Base-by-base conservation (phyloP, 2,888 invertebrate genomes). In the Sesia bembeciformis region DNA sequence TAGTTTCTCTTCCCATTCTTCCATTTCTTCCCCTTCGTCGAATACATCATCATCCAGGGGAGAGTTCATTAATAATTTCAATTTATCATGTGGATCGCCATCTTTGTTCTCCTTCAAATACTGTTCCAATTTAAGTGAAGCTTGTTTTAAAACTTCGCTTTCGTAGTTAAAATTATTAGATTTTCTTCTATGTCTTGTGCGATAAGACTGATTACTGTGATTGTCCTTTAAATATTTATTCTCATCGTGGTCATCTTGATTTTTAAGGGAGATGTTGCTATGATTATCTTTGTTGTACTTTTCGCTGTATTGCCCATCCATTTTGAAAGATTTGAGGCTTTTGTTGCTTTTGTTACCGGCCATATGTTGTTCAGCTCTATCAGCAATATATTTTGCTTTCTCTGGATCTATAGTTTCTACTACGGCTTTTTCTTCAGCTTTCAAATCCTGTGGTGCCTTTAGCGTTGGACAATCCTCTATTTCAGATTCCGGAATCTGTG, bases 101-200 rank as follows among this genome's bases (percentile, higher is more conserved):
- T 65, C 71, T 63, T 84, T 84, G 61, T 65, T 80, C 56, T 86
- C 85, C 70, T 82, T 82, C 51, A 88, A 67, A 64, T 91, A 91
- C 63, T 89, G 77, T 57, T 88, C 90, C 57, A 91, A 67, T 74
- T 89, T 91, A 58, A 88, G 69, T 0, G 91, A 91, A 1, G 91
- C 91, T 62, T 86, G 88, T 66, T 91, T 91, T 51, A 91, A 73
- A 7, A 91, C 90, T 67, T 91, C 92, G 59, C 87, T 92, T 69
- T 93, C 93, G 39, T 89, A 87, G 65, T 91, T 91, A 58, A 92
- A 92, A 60, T 91, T 90, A 61, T 92, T 92, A 0, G 91, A 88
- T 64, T 88, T 88, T 57, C 78, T 70, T 60, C 87, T 78, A 54
- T 79, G 61, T 58, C 68, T 76, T 39, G 77, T 79, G 38, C 78